Conservation (phyloP, 1,140 invertebrate genomes). For the Nebria ingens region DNA sequence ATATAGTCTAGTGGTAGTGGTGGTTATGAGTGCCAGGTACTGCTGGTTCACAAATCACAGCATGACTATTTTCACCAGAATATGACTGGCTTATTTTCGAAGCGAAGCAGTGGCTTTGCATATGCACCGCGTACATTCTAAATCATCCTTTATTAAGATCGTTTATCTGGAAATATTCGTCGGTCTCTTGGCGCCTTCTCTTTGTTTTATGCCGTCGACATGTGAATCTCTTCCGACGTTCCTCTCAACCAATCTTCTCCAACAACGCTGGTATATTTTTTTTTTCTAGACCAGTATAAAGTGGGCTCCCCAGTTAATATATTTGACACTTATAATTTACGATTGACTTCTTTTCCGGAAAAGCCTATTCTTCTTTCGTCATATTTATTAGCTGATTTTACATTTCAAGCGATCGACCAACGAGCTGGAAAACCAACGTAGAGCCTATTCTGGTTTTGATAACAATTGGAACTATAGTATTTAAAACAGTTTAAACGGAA, state of each 20-base stretch:
- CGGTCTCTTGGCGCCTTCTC: not conserved
- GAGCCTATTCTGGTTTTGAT: too few species aligned
- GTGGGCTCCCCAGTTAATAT: not conserved
- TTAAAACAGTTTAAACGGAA: not conserved
- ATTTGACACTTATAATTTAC: constrained; percentile 1
- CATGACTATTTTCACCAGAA: not conserved
- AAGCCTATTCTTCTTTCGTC: not conserved
- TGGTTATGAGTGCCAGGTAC: not conserved
- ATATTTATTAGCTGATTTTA: not conserved
- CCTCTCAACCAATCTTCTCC: not conserved
- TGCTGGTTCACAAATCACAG: constrained; percentile 3
- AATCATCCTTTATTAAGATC: constrained; percentile 9
- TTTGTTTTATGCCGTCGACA: not conserved
- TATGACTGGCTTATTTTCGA: not conserved
- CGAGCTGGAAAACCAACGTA: too few species aligned
- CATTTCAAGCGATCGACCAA: not conserved
- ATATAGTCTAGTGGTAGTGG: too few species aligned
- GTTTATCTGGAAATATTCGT: constrained; percentile 5
- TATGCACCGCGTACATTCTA: constrained; percentile 6
- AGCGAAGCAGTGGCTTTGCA: not conserved
- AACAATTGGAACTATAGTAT: too few species aligned
- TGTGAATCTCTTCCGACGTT: not conserved
- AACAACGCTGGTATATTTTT: not conserved
- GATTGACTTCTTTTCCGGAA: constrained; percentile 4
- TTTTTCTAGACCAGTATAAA: not conserved